Conservation (phyloP, 1,140 invertebrate genomes). For the Oreohelix idahoensis region DNA sequence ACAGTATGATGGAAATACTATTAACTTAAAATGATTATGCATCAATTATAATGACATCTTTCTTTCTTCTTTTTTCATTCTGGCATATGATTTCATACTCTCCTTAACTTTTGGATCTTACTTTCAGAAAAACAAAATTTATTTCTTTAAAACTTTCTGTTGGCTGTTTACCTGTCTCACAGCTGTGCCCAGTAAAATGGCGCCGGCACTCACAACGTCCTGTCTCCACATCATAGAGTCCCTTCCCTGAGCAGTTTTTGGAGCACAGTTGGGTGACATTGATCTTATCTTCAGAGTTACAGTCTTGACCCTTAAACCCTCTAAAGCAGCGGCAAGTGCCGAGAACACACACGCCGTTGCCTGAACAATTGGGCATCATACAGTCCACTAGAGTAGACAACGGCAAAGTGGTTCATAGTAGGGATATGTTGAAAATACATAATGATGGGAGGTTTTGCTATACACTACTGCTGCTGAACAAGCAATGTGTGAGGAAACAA, state of each 20-base stretch:
- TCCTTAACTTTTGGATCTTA: too few species aligned
- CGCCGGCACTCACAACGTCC: constrained; percentile 92
- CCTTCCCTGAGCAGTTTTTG: constrained; percentile 94
- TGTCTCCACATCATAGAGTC: constrained; percentile 92
- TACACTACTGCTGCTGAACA: too few species aligned
- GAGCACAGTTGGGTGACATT: constrained; percentile 93
- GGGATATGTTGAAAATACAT: neutral
- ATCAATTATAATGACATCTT: too few species aligned
- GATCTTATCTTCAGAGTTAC: constrained; percentile 91
- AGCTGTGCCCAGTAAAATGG: constrained; percentile 94
- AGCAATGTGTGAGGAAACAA: too few species aligned
- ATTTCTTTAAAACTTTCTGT: neutral
- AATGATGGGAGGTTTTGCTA: neutral
- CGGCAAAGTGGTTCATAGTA: constrained; percentile 6
- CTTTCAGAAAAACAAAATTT: too few species aligned
- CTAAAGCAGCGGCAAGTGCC: constrained; percentile 98
- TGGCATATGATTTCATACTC: too few species aligned
- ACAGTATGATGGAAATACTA: too few species aligned
- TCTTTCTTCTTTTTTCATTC: too few species aligned
- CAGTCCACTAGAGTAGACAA: constrained; percentile 65
- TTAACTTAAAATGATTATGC: too few species aligned
- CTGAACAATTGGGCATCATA: constrained; percentile 86
- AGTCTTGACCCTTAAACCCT: constrained; percentile 94
- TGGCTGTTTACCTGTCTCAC: constrained; percentile 82
- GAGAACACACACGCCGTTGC: constrained; percentile 94